Percentiles rank a stretch among this genome's conserved stretches.
phyloP scores from a whole-genome alignment of 2,113 vertebrate genomes.

The Balaenoptera acutorostrata region DNA sequence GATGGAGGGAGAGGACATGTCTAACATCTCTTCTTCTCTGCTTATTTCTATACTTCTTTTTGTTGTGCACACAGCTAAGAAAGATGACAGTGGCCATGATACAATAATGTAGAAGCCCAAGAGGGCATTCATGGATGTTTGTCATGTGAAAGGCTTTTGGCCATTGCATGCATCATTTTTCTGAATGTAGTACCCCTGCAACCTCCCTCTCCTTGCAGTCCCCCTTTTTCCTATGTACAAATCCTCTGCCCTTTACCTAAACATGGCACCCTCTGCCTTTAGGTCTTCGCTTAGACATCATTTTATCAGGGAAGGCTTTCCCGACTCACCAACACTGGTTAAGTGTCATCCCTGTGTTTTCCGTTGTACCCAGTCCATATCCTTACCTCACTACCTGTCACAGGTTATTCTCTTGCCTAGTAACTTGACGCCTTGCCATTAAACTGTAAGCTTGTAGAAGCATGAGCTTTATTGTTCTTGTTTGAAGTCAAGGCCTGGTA shows the following conservation, averaged over 20 bases:
- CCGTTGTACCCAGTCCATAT: background rate
- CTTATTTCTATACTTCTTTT: background rate
- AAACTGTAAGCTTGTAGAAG: background rate
- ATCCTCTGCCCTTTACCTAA: background rate
- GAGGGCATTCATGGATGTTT: background rate
- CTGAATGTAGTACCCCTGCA: background rate
- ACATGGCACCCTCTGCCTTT: background rate
- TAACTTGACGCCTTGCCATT: background rate
- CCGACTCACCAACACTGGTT: background rate
- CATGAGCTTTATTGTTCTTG: background rate
- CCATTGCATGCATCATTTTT: background rate
- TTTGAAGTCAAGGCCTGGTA: background rate
- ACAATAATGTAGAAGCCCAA: background rate
- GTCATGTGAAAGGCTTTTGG: background rate
- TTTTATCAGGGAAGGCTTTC: background rate
- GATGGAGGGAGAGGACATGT: background rate
- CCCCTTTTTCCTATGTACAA: background rate
- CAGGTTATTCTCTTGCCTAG: background rate
- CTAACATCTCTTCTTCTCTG: background rate
- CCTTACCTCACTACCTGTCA: background rate
- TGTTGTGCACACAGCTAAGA: background rate
- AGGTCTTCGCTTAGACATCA: background rate
- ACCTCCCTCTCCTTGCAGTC: background rate
- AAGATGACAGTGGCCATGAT: background rate
- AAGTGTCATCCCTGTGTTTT: background rate